phyloP scores from a whole-genome alignment of 1,140 invertebrate genomes.

The Odontomachus brunneus region DNA sequence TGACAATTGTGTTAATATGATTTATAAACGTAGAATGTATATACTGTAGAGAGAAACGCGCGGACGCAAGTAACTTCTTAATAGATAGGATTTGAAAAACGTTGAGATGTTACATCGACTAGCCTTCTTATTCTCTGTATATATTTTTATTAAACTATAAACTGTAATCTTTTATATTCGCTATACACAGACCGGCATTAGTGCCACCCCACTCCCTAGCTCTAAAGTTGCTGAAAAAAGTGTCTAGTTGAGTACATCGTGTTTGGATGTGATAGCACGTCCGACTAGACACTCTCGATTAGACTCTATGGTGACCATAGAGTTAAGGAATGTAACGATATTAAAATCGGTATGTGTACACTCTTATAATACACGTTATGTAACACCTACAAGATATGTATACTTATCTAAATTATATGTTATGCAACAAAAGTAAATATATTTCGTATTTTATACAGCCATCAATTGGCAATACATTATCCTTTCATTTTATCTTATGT shows the following conservation, averaged over 20 bases:
- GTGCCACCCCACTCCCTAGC: no score
- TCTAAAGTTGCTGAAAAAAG: no score
- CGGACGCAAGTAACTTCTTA: slow-evolving; percentile 65
- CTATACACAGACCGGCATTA: slow-evolving; percentile 26
- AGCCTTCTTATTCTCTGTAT: slow-evolving; percentile 58
- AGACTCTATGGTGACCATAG: no score
- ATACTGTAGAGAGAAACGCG: slow-evolving; percentile 43
- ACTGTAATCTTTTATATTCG: slow-evolving; percentile 81
- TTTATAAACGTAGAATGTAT: slow-evolving; percentile 60
- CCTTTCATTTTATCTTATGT: no score
- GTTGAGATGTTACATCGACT: slow-evolving; percentile 18
- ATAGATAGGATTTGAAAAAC: slow-evolving; percentile 48
- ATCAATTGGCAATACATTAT: neutral
- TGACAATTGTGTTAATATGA: slow-evolving; percentile 31
- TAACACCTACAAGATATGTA: slow-evolving; percentile 79
- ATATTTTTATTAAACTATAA: slow-evolving; percentile 70
- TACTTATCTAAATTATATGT: slow-evolving; percentile 83
- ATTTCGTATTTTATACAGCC: slow-evolving; percentile 83
- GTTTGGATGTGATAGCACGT: no score
- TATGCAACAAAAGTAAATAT: slow-evolving; percentile 82
- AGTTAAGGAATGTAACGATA: no score
- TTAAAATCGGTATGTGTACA: slow-evolving; percentile 11
- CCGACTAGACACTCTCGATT: no score
- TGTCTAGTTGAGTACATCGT: no score
- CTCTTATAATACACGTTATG: slow-evolving; percentile 79